Evolutionary conservation across 1,140 invertebrate genomes (phyloP).

Genomic region (Marisa cornuarietis): DNA sequence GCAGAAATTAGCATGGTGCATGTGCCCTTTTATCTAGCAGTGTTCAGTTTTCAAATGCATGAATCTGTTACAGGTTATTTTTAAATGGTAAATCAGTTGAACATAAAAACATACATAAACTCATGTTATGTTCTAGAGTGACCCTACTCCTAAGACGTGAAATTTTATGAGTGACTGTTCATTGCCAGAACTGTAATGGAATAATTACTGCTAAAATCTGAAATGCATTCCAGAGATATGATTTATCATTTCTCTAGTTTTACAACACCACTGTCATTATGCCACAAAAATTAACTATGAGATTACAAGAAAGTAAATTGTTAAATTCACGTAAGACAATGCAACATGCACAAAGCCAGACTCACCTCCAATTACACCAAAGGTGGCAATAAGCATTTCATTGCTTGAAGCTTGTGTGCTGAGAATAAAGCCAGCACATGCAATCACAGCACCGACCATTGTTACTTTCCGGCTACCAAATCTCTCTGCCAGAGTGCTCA

Average conservation of each 20-base stretch:
- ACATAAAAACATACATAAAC: too few relatives aligned
- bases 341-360: not conserved
- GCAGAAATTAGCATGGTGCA: too few relatives aligned
- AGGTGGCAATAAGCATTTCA: conserved; percentile 62
- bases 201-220: not conserved
- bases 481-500: conserved; percentile 82
- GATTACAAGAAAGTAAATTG: not conserved
- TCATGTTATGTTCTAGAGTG: too few relatives aligned
- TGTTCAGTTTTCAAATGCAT: too few relatives aligned
- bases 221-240: not conserved
- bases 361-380: conserved; percentile 57
- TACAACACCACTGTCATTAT: not conserved
- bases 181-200: not conserved
- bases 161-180: not conserved
- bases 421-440: conserved; percentile 78
- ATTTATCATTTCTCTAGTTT: not conserved
- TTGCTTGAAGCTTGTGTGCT: conserved; percentile 83
- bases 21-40: too few relatives aligned
- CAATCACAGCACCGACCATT: conserved; percentile 83
- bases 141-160: not conserved
- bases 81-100: too few relatives aligned
- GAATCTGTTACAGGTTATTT: too few relatives aligned
- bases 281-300: not conserved
- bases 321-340: not conserved
- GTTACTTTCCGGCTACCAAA: conserved; percentile 91